phyloP scores from a whole-genome alignment of 2,888 invertebrate species.

The Tanytarsus gracilentus region DNA sequence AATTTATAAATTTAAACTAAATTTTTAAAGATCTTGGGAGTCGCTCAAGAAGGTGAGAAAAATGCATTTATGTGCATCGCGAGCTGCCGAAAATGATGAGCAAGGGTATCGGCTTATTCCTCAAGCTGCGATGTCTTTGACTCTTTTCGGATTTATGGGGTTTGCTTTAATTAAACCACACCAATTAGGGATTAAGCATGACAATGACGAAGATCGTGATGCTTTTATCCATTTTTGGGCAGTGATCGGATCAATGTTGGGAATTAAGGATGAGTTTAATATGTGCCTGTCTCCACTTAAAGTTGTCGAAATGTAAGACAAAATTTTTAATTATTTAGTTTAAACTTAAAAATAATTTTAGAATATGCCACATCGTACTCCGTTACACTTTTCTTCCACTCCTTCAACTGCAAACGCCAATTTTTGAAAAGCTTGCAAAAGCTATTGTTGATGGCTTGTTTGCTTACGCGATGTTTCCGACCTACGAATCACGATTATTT shows the following conservation, averaged over 20 bases:
- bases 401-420: slow-evolving; percentile 31
- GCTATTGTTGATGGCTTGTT: slow-evolving; percentile 30
- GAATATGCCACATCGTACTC: slow-evolving; percentile 30
- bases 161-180: slow-evolving; percentile 49
- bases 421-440: slow-evolving; percentile 30
- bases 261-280: slow-evolving; percentile 53
- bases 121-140: slow-evolving; percentile 67
- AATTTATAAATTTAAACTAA: background rate
- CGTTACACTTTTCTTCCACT: slow-evolving; percentile 31
- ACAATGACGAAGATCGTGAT: slow-evolving; percentile 54
- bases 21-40: slow-evolving; percentile 31
- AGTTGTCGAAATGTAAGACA: slow-evolving; percentile 28
- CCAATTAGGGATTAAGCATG: slow-evolving; percentile 51
- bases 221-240: slow-evolving; percentile 72
- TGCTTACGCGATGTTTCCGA: slow-evolving; percentile 25
- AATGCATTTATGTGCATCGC: slow-evolving; percentile 53
- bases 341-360: too few species aligned
- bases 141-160: slow-evolving; percentile 75
- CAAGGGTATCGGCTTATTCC: slow-evolving; percentile 47
- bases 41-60: slow-evolving; percentile 53
- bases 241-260: slow-evolving; percentile 63
- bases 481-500: slow-evolving; percentile 31
- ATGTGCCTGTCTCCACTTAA: slow-evolving; percentile 30
- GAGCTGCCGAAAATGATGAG: slow-evolving; percentile 43
- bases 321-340: background rate